phyloP scores from a whole-genome alignment of 2,797 vertebrate species.

The Halcyon leucocephala region DNA sequence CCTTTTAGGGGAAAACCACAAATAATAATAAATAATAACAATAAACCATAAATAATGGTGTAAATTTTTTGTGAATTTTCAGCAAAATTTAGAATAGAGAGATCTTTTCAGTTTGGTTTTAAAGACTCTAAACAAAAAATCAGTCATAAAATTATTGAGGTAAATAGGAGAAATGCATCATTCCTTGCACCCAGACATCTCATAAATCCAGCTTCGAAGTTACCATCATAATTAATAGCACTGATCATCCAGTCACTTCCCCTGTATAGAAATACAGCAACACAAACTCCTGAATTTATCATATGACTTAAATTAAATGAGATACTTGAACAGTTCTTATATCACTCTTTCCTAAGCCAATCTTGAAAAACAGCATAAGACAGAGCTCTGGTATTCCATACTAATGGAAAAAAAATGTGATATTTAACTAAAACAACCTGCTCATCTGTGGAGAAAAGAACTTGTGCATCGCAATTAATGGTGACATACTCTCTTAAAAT shows the following conservation, averaged over 20 bases:
- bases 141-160: background rate
- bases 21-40: background rate
- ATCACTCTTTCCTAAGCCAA: conserved; percentile 40
- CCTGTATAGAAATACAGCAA: background rate
- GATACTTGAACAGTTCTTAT: background rate
- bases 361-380: conserved; percentile 20
- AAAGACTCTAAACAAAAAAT: background rate
- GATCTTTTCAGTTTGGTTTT: background rate
- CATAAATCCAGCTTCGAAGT: background rate
- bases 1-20: conserved; percentile 75
- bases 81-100: background rate
- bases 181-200: background rate
- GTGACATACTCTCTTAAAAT: conserved; percentile 30
- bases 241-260: background rate
- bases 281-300: background rate
- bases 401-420: conserved; percentile 27
- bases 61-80: background rate
- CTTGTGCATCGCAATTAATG: background rate
- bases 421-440: conserved; percentile 55
- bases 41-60: background rate
- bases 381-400: conserved; percentile 26
- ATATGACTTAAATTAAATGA: conserved; percentile 24
- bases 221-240: background rate
- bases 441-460: background rate
- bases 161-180: background rate